These are phyloP conservation scores for Pachyuromys duprasi DNA, from an alignment of 2,797 vertebrate species.

Conservation along the genomic window DNA sequence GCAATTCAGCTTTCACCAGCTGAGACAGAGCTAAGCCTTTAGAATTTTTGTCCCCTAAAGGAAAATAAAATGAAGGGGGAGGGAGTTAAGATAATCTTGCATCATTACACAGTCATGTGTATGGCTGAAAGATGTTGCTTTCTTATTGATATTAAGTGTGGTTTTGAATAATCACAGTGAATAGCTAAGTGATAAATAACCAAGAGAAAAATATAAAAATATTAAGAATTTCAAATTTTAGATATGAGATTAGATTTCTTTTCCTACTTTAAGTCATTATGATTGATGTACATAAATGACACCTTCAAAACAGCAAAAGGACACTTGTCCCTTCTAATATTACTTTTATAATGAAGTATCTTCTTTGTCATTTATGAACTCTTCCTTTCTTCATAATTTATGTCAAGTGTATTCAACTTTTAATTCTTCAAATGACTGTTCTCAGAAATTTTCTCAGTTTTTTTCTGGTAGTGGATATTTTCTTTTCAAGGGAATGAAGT, in stretches of 20 bases:
- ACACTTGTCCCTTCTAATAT: not conserved
- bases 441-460: conserved; percentile 58
- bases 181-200: conserved; percentile 63
- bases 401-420: conserved; percentile 46
- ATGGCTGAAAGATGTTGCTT: conserved; percentile 56
- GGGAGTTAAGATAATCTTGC: conserved; percentile 69
- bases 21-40: conserved; percentile 75
- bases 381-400: conserved; percentile 63
- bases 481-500: conserved; percentile 23
- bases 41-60: conserved; percentile 74
- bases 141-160: conserved; percentile 46
- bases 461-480: not conserved
- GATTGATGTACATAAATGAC: not conserved
- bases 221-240: conserved; percentile 14
- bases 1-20: conserved; percentile 76
- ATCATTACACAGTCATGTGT: conserved; percentile 58
- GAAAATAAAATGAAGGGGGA: conserved; percentile 79
- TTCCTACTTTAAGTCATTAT: conserved; percentile 47
- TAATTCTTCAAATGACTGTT: conserved; percentile 76
- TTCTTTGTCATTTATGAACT: not conserved
- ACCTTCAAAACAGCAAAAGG: not conserved
- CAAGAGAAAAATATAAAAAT: conserved; percentile 67
- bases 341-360: not conserved
- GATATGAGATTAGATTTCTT: conserved; percentile 26
- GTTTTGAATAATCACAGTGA: conserved; percentile 62